Conservation (phyloP, 2,113 vertebrate species). For the Buteo buteo region DNA sequence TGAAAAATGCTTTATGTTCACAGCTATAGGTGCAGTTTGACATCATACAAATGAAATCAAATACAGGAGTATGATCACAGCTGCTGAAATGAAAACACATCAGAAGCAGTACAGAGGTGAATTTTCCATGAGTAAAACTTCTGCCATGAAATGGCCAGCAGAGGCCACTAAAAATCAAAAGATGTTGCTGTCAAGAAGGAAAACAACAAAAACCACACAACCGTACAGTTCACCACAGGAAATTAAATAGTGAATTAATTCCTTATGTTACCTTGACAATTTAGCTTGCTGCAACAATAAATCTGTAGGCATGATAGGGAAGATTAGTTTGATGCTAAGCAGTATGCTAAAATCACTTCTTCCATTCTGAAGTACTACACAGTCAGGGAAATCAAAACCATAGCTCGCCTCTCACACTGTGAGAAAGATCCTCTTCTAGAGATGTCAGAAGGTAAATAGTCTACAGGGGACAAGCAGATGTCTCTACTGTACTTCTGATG, state of each 20-base stretch:
- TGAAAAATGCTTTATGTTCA: background rate
- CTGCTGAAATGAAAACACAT: constrained; percentile 35
- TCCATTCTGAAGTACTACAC: background rate
- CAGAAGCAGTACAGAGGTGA: background rate
- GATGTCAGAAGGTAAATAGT: background rate
- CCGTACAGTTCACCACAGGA: background rate
- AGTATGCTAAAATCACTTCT: background rate
- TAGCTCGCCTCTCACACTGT: background rate
- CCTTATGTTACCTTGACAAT: constrained; percentile 46
- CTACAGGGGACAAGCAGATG: background rate
- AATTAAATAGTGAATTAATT: constrained; percentile 16
- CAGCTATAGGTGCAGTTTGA: background rate
- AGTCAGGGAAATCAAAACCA: background rate
- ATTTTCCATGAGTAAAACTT: background rate
- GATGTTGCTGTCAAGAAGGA: background rate
- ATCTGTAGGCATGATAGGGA: background rate
- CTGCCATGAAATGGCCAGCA: constrained; percentile 45
- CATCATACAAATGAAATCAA: background rate
- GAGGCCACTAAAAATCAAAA: constrained; percentile 64
- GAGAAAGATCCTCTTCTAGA: background rate
- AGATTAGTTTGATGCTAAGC: background rate
- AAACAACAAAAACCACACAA: background rate
- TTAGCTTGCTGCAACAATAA: background rate
- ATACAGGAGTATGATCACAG: background rate
- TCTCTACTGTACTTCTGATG: background rate